Evolutionary conservation across 1,140 invertebrate genomes (phyloP), one percentile per base, ranked within the genome.

Genomic region (Leptonema lineaticorne): DNA sequence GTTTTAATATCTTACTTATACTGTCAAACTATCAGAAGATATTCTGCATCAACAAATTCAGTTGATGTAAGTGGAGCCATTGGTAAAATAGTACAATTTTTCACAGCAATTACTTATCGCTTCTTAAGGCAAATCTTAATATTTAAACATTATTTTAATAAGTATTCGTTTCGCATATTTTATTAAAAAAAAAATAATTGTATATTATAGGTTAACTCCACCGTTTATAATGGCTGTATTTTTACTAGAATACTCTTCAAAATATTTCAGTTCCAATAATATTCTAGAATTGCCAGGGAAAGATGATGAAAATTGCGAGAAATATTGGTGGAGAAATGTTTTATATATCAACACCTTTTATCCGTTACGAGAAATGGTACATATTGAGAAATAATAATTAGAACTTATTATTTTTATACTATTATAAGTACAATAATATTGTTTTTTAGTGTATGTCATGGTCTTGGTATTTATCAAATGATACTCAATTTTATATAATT

Each of bases 381-480:
- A 41, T 6, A 33, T 33, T 33, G 11, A 5, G 30, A 33, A 33
- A 33, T 5, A 33, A 33, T 33, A 33, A 33, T 33, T n/a, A n/a
- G n/a, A n/a, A n/a, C n/a, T n/a, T n/a, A n/a, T n/a, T n/a, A n/a
- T n/a, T n/a, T n/a, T n/a, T n/a, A n/a, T n/a, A n/a, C n/a, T n/a
- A n/a, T n/a, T n/a, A n/a, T n/a, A n/a, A n/a, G n/a, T n/a, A n/a
- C n/a, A n/a, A n/a, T n/a, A n/a, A n/a, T n/a, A n/a, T n/a, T n/a
- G n/a, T n/a, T 11, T 67, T 69, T 26, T 74, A 91, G 89, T 91
- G 89, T 72, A 90, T 90, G 89, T 74, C 90, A 11, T 90, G 89
- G 89, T 90, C 88, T 77, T 90, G 89, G 89, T 91, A 91, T 73
- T 76, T 91, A 22, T 87, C 89, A 0, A 88, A 90, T 69, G 89